A percentile compares a stretch with the other conserved stretches of the same genome.
Conservation (phyloP, 1,140 invertebrate genomes). For the Eubasilissa regina region DNA sequence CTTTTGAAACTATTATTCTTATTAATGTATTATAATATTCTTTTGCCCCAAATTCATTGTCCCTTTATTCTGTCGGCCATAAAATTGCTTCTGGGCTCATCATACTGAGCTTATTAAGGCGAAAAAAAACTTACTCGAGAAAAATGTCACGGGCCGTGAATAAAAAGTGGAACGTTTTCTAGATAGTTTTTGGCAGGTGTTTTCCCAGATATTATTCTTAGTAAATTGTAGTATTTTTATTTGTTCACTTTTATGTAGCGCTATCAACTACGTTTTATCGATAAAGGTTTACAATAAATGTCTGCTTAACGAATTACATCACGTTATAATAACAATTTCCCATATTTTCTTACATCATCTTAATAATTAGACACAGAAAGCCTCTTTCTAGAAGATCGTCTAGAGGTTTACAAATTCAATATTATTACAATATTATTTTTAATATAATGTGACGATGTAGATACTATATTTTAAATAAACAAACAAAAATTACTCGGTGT, state of each 20-base stretch:
- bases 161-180: neutral
- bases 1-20: conserved; percentile 54
- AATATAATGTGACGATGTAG: too few relatives aligned
- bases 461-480: neutral
- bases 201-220: neutral
- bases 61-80: conserved; percentile 45
- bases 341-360: too few relatives aligned
- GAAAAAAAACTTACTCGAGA: conserved; percentile 31
- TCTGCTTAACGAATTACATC: too few relatives aligned
- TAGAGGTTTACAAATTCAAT: neutral
- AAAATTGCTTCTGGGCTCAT: conserved; percentile 55
- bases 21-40: conserved; percentile 44
- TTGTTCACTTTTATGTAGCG: neutral
- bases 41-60: conserved; percentile 37
- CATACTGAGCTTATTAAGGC: conserved; percentile 48
- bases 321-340: too few relatives aligned
- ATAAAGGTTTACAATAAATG: conserved; percentile 5
- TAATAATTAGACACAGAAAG: neutral
- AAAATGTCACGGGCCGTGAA: conserved; percentile 14
- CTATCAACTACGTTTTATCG: neutral
- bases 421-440: neutral
- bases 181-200: neutral
- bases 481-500: neutral
- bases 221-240: neutral
- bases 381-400: neutral